phyloP scores from a whole-genome alignment of 2,888 invertebrate species.

The Galeopsomyia nigrocyanea region DNA sequence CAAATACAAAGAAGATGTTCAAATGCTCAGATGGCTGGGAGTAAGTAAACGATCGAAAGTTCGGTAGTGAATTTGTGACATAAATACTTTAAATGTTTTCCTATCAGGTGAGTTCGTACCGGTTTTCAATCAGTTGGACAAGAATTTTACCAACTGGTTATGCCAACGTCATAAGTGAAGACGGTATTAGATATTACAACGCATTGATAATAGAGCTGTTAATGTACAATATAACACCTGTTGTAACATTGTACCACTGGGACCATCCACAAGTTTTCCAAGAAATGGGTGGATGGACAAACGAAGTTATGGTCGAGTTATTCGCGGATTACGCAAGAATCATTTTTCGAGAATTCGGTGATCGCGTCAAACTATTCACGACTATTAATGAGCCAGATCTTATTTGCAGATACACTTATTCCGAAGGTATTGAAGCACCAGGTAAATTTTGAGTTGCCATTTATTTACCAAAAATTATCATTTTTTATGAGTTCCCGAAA shows the following conservation, averaged over 20 bases:
- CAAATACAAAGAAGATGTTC: slow-evolving; percentile 55
- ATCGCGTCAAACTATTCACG: slow-evolving; percentile 76
- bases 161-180: slow-evolving; percentile 61
- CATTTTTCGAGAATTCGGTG: slow-evolving; percentile 70
- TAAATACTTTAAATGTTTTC: neutral
- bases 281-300: too few species aligned
- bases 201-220: slow-evolving; percentile 67
- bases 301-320: slow-evolving; percentile 72
- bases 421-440: neutral
- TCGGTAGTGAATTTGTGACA: too few species aligned
- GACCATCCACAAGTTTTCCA: slow-evolving; percentile 72
- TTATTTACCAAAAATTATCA: neutral
- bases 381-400: slow-evolving; percentile 83
- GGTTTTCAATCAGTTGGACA: slow-evolving; percentile 69
- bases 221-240: slow-evolving; percentile 74
- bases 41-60: slow-evolving; percentile 45
- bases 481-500: too few species aligned
- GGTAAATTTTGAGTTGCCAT: too few species aligned
- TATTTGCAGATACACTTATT: slow-evolving; percentile 72
- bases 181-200: slow-evolving; percentile 70
- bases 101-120: slow-evolving; percentile 63
- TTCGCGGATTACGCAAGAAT: slow-evolving; percentile 75
- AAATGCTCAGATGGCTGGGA: slow-evolving; percentile 53
- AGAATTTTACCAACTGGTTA: slow-evolving; percentile 69
- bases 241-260: slow-evolving; percentile 72